A percentile compares a stretch with the other conserved stretches of the same genome.
Evolutionary conservation across 2,888 invertebrate genomes (phyloP).

Genomic region (Folsomia candida): DNA sequence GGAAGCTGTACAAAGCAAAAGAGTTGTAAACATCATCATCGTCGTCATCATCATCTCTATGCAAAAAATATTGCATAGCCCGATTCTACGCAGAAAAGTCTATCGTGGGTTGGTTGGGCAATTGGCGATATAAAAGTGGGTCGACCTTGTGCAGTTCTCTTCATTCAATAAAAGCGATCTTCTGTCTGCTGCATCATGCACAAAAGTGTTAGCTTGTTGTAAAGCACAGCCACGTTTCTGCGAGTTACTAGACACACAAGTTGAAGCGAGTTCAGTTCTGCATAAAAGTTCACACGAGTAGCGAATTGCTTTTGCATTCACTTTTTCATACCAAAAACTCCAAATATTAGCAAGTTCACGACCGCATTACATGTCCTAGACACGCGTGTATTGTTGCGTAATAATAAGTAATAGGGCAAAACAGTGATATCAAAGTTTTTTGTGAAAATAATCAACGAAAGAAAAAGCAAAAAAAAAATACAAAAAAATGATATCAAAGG

Average conservation of each 20-base stretch:
- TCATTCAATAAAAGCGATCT: not conserved
- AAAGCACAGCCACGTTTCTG: not conserved
- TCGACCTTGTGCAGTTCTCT: not conserved
- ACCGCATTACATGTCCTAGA: no score
- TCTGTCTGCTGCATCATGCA: not conserved
- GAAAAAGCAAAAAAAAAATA: no score
- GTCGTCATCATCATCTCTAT: no score
- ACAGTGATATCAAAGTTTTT: no score
- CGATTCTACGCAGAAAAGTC: not conserved
- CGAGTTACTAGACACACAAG: not conserved
- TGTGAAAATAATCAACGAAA: no score
- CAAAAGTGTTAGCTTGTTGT: not conserved
- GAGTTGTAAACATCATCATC: no score
- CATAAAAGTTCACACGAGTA: constrained; percentile 3
- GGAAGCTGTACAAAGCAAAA: not conserved
- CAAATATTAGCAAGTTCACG: no score
- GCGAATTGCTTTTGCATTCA: no score
- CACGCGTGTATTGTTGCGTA: no score
- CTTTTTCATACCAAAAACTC: no score
- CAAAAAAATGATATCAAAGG: not conserved
- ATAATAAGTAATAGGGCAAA: no score
- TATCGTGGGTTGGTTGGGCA: not conserved
- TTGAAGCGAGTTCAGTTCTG: not conserved
- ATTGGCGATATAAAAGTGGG: constrained; percentile 5
- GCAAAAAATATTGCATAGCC: not conserved